phyloP scores from a whole-genome alignment of 2,113 vertebrate genomes.

The Spea multiplicata region DNA sequence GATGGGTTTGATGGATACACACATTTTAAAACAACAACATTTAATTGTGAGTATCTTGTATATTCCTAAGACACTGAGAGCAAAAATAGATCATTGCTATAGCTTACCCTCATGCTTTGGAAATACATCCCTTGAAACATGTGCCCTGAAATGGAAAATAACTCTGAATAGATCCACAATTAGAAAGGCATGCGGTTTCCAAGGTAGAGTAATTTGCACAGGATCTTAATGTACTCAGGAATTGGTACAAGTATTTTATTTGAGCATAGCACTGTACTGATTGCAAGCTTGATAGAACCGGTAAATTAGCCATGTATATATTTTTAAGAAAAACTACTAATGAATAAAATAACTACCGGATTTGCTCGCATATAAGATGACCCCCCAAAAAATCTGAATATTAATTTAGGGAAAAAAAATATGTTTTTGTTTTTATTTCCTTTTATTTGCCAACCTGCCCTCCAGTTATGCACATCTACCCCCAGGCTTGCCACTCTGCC shows the following conservation, averaged over 20 bases:
- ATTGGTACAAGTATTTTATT: slow-evolving; percentile 39
- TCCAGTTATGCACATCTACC: no score
- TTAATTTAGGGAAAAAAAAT: no score
- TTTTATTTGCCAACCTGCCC: no score
- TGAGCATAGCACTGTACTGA: slow-evolving; percentile 16
- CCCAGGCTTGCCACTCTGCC: no score
- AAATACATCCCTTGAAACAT: slow-evolving; percentile 46
- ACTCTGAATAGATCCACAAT: slow-evolving; percentile 42
- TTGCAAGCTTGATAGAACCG: neutral
- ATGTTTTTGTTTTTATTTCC: no score
- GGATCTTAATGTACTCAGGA: slow-evolving; percentile 39
- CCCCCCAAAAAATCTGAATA: no score
- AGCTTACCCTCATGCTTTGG: slow-evolving; percentile 35
- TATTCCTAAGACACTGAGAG: slow-evolving; percentile 18
- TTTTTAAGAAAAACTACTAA: no score
- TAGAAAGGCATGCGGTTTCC: slow-evolving; percentile 47
- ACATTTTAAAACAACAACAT: neutral
- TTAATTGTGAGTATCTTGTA: slow-evolving; percentile 32
- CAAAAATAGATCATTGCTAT: slow-evolving; percentile 38
- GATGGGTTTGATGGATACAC: neutral
- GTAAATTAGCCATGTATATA: slow-evolving; percentile 1
- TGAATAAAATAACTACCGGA: no score
- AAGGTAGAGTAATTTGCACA: slow-evolving; percentile 46
- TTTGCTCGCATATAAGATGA: no score
- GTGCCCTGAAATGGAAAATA: slow-evolving; percentile 47